Percentiles rank a stretch among this genome's conserved stretches.
These are phyloP conservation scores for Oreochromis mossambicus DNA, from an alignment of 2,797 vertebrate species.

Conservation along the genomic window DNA sequence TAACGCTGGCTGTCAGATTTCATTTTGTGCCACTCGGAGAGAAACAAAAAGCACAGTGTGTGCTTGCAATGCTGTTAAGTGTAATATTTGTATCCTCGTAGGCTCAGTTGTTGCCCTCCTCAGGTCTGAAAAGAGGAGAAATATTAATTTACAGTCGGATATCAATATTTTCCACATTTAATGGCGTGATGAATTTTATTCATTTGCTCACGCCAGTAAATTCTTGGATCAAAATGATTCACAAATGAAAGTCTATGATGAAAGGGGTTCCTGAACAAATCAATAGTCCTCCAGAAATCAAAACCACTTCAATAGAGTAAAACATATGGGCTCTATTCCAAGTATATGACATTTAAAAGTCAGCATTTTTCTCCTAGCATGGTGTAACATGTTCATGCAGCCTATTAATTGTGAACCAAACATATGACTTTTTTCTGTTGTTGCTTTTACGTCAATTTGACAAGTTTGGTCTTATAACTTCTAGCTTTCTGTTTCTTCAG, in stretches of 20 bases:
- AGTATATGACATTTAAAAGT: background rate
- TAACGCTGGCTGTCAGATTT: background rate
- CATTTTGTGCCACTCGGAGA: background rate
- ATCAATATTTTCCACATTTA: background rate
- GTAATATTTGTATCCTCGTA: background rate
- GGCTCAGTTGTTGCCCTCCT: background rate
- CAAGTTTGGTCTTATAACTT: background rate
- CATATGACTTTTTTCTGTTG: background rate
- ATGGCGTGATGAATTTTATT: background rate
- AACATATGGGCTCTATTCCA: background rate
- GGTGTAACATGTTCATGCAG: background rate
- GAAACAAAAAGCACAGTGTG: background rate
- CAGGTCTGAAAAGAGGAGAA: background rate
- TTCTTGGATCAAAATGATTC: background rate
- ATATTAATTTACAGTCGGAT: background rate
- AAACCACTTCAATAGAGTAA: background rate
- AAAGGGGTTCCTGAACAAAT: background rate
- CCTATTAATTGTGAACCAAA: background rate
- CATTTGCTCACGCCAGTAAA: background rate
- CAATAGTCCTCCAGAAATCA: background rate
- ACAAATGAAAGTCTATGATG: background rate
- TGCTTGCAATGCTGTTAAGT: background rate
- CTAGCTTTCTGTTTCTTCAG: background rate
- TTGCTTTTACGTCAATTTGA: background rate
- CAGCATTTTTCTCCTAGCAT: background rate